Conservation (phyloP, 2,113 vertebrate species). For the Clupea harengus region DNA sequence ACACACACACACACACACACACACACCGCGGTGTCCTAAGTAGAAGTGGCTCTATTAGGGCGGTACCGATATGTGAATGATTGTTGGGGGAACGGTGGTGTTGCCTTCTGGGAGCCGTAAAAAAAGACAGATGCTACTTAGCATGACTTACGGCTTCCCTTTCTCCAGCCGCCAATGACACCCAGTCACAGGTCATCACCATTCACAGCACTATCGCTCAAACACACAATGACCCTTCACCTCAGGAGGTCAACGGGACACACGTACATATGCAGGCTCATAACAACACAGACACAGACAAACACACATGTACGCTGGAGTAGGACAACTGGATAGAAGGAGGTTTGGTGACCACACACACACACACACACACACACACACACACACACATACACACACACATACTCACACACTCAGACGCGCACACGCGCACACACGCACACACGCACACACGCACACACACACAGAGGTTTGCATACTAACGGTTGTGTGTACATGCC, state of each 20-base stretch:
- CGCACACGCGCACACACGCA: too few species aligned
- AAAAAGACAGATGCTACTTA: background rate
- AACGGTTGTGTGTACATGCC: too few species aligned
- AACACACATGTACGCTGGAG: too few species aligned
- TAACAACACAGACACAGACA: too few species aligned
- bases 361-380: background rate
- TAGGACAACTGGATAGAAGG: background rate
- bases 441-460: too few species aligned
- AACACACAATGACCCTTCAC: background rate
- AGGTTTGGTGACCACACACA: background rate
- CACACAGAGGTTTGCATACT: too few species aligned
- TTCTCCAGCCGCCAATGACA: background rate
- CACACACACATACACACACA: background rate
- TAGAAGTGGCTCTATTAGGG: background rate
- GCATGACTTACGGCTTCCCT: background rate
- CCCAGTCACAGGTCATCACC: background rate
- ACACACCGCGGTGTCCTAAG: background rate
- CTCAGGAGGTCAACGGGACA: too few species aligned
- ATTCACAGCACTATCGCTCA: background rate
- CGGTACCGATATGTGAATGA: background rate
- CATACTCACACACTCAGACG: too few species aligned
- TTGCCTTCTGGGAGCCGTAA: background rate
- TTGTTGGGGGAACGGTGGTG: background rate
- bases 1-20: slow-evolving; percentile 1
- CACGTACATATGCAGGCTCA: too few species aligned